Percentiles rank a stretch among this genome's conserved stretches.
Conservation (phyloP, 1,140 invertebrate genomes). For the Drosophila pruinosa region DNA sequence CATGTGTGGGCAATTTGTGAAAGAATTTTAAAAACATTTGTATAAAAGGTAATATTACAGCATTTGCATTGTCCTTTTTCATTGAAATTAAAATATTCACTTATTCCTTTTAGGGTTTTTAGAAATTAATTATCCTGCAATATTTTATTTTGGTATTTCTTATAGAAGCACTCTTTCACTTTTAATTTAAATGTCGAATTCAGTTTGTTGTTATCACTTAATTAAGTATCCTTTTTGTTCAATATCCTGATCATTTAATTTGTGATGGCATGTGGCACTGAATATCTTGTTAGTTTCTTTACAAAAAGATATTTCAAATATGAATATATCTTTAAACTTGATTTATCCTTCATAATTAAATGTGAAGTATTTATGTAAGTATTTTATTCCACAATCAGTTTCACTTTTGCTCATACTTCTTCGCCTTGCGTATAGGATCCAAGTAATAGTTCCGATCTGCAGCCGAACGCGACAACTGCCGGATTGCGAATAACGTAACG, state of each 20-base stretch:
- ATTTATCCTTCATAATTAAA: constrained; percentile 14
- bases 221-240: background rate
- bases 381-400: constrained; percentile 9
- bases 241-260: background rate
- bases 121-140: too few relatives aligned
- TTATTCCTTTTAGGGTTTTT: background rate
- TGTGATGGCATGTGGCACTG: background rate
- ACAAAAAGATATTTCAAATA: background rate
- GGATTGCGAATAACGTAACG: constrained; percentile 79
- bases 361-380: background rate
- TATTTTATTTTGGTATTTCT: background rate
- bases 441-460: constrained; percentile 64
- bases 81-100: too few relatives aligned
- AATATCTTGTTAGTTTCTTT: background rate
- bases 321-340: background rate
- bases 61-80: background rate
- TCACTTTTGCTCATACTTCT: constrained; percentile 48
- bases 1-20: constrained; percentile 16
- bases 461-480: constrained; percentile 81
- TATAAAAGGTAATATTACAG: background rate
- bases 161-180: too few relatives aligned
- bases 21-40: background rate
- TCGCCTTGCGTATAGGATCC: constrained; percentile 54
- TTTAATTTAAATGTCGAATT: too few relatives aligned
- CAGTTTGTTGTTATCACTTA: background rate